Base-by-base conservation (phyloP, 2,113 vertebrate species). In the Neogobius melanostomus region DNA sequence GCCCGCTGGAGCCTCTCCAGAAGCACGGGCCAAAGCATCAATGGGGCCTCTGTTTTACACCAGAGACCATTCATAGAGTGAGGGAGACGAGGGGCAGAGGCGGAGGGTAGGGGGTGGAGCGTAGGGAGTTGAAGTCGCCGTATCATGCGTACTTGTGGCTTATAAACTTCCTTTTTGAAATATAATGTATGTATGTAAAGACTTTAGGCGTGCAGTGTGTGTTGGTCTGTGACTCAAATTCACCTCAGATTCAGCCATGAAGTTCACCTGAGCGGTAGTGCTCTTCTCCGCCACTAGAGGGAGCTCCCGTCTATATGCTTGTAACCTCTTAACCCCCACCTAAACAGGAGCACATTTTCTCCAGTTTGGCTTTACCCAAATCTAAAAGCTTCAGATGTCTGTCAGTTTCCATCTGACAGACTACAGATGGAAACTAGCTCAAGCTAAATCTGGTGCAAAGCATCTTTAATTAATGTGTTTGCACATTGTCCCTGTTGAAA, bases 21-120 rank as follows among this genome's bases (percentile, higher is more conserved):
- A 69, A 49, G 11, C 67, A 28, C 50, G 10, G 50, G 66, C 9
- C 53, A 5, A 17, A 8, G 50, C 79, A 77, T 89, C 82, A 90
- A 89, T 87, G 66, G 62, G 66, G 46, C 76, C 80, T 82, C 85
- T 90, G 89, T 90, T 80, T 70, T 64, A 50, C 6, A 11, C 42
- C 15, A n/a, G 64, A 16, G 28, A 62, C 44, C 64, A 68, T 54
- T 74, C 62, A 64, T 43, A 52, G 62, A 57, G 52, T n/a, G 45
- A 45, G 62, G 6, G 8, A 44, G 43, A 17, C 46, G 52, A 36
- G 46, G n/a, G 66, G 11, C 42, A 43, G 43, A 15, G 11, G 49
- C 1, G 12, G 14, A 11, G 12, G 11, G 12, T 14, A 5, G 12
- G 49, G 12, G 10, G 11, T 11, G 15, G 11, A 50, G 49, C 10